Evolutionary conservation across 2,888 invertebrate species (phyloP).

Genomic region (Auanema freiburgensis): DNA sequence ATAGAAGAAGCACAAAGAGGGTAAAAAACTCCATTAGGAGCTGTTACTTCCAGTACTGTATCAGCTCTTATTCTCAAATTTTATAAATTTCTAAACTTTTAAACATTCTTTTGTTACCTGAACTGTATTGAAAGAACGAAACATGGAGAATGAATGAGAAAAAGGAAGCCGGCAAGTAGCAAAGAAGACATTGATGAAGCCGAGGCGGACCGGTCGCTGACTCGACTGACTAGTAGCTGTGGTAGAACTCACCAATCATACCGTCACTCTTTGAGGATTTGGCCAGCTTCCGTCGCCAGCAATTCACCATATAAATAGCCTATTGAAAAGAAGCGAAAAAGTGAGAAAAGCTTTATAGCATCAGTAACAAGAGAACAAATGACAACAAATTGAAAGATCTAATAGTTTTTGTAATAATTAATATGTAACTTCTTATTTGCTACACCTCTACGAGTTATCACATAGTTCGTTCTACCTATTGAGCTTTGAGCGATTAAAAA

Average conservation of each 20-base stretch:
- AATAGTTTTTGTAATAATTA: too few species aligned
- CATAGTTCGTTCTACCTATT: slow-evolving; percentile 5
- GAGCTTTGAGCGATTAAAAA: too few species aligned
- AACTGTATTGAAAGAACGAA: slow-evolving; percentile 13
- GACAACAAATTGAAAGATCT: too few species aligned
- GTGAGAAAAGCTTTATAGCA: too few species aligned
- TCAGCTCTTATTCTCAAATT: slow-evolving; percentile 3
- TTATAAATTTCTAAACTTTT: background rate
- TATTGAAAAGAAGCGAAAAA: too few species aligned
- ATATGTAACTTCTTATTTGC: too few species aligned
- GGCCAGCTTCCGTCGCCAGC: too few species aligned
- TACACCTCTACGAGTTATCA: too few species aligned
- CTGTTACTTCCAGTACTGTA: slow-evolving; percentile 3
- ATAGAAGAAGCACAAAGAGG: slow-evolving; percentile 10
- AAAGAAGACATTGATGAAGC: slow-evolving; percentile 9
- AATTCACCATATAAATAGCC: too few species aligned
- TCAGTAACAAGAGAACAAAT: too few species aligned
- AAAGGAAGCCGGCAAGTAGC: slow-evolving; percentile 12
- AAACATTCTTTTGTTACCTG: slow-evolving; percentile 3
- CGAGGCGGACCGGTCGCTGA: slow-evolving; percentile 11
- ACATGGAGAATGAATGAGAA: background rate
- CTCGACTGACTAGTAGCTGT: slow-evolving; percentile 17
- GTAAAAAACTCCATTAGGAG: slow-evolving; percentile 6
- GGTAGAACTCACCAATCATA: slow-evolving; percentile 3
- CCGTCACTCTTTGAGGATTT: too few species aligned